Conservation (phyloP, 2,113 vertebrate species). For the Lasiurus borealis region DNA sequence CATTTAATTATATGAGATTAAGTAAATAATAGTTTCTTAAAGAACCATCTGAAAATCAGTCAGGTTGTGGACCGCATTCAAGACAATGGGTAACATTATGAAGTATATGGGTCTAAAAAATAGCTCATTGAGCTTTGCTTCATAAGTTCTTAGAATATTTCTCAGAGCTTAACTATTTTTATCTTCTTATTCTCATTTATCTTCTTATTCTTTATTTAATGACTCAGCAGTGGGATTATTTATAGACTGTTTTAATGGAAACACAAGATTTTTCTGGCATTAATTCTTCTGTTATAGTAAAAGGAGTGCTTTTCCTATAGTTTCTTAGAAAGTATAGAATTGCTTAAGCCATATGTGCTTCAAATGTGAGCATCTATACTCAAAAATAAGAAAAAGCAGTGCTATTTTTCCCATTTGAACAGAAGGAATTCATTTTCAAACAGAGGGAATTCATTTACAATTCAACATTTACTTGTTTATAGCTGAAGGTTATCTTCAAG, state of each 20-base stretch:
- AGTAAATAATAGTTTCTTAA: background rate
- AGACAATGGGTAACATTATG: background rate
- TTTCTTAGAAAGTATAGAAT: background rate
- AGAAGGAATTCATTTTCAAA: slow-evolving; percentile 36
- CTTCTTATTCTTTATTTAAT: background rate
- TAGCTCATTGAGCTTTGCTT: background rate
- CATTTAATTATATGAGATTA: background rate
- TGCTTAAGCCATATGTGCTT: slow-evolving; percentile 55
- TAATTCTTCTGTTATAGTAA: background rate
- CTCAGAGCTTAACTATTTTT: slow-evolving; percentile 30
- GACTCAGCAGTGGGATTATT: background rate
- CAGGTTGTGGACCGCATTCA: background rate
- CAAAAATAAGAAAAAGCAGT: background rate
- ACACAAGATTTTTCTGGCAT: background rate
- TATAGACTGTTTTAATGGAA: slow-evolving; percentile 20
- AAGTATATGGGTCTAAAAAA: slow-evolving; percentile 19
- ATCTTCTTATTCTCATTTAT: background rate
- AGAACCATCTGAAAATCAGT: background rate
- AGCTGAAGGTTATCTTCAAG: background rate
- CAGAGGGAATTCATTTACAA: background rate
- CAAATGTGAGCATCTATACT: background rate
- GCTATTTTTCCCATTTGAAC: background rate
- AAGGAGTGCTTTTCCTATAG: background rate
- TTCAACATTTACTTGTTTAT: slow-evolving; percentile 4
- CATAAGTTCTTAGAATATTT: slow-evolving; percentile 50